phyloP scores from a whole-genome alignment of 2,888 invertebrate species.

The Aspidapion aeneum region DNA sequence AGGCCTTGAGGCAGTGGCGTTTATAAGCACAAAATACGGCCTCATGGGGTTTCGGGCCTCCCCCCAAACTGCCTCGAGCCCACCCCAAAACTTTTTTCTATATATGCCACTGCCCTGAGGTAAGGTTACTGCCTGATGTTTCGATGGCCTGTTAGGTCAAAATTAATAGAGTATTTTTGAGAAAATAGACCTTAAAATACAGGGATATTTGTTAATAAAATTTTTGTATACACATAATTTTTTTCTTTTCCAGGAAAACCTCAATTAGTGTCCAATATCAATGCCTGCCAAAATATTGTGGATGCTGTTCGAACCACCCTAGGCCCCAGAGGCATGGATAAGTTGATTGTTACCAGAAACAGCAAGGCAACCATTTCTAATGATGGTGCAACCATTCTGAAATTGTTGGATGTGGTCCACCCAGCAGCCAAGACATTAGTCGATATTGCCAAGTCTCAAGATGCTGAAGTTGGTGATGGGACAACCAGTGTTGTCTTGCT shows the following conservation, averaged over 20 bases:
- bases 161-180: no score
- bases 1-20: no score
- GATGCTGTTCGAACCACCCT: constrained; percentile 97
- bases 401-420: constrained; percentile 95
- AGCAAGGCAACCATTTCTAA: constrained; percentile 97
- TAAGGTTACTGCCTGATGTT: no score
- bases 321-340: constrained; percentile 99
- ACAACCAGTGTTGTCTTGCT: constrained; percentile 96
- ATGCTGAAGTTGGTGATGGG: constrained; percentile 98
- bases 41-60: no score
- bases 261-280: constrained; percentile 95
- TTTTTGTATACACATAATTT: no score
- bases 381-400: constrained; percentile 99
- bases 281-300: constrained; percentile 92
- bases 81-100: no score
- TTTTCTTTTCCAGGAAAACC: constrained; percentile 54
- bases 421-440: constrained; percentile 97
- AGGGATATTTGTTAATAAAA: no score
- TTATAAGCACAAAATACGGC: no score
- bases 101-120: no score
- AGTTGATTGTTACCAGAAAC: constrained; percentile 86
- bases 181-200: no score
- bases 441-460: constrained; percentile 98
- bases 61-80: no score
- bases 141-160: no score